A percentile compares a stretch with the other conserved stretches of the same genome.
Conservation (phyloP, 2,888 invertebrate species). For the Tipula confusa region DNA sequence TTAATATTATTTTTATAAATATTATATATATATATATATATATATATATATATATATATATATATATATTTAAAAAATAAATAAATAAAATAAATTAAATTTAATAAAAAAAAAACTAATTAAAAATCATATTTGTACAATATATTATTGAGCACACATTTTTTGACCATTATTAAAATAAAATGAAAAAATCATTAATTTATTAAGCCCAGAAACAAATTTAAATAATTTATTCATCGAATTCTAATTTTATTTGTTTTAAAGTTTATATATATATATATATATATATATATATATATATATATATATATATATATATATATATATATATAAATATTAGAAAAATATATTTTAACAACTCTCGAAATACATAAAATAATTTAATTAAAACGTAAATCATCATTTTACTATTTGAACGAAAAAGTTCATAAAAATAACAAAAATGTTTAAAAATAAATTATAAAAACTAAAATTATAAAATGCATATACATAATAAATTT, state of each 20-base stretch:
- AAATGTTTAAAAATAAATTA: neutral
- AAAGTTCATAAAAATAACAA: neutral
- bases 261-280: no score
- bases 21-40: conserved; percentile 4
- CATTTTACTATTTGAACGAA: neutral
- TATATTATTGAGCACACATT: conserved; percentile 28
- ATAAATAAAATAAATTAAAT: neutral
- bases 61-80: neutral
- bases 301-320: neutral
- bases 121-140: conserved; percentile 29
- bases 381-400: neutral
- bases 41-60: neutral
- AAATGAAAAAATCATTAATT: neutral
- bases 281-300: neutral
- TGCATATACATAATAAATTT: neutral
- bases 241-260: conserved; percentile 13
- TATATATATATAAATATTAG: neutral
- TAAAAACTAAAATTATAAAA: neutral
- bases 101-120: conserved; percentile 3
- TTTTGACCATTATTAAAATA: neutral
- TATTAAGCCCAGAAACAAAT: neutral
- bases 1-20: conserved; percentile 20
- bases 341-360: neutral
- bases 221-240: conserved; percentile 12
- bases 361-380: neutral